These are phyloP conservation scores for Campylomormyrus numenius DNA, from an alignment of 2,113 vertebrate genomes.

Conservation along the genomic window DNA sequence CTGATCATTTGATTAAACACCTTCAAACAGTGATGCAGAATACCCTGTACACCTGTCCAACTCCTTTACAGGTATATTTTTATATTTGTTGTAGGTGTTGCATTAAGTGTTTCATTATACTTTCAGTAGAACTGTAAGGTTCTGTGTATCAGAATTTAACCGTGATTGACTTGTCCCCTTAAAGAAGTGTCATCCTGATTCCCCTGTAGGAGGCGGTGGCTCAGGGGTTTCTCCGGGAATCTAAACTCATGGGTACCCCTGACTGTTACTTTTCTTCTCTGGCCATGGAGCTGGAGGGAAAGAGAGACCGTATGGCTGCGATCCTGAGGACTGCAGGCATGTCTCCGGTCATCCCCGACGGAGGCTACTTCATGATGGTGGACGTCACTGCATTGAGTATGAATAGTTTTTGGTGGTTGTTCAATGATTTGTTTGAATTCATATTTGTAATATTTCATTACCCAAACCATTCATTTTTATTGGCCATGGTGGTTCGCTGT, in stretches of 20 bases:
- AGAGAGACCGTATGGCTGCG: conserved; percentile 75
- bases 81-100: neutral
- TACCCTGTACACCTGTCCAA: conserved; percentile 78
- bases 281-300: conserved; percentile 74
- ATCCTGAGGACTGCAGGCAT: conserved; percentile 73
- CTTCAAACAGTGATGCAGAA: conserved; percentile 94
- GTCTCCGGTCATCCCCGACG: conserved; percentile 79
- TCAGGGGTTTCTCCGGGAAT: conserved; percentile 71
- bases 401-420: neutral
- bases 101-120: neutral
- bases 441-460: neutral
- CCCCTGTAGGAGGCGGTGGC: conserved; percentile 80
- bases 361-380: conserved; percentile 90
- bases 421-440: neutral
- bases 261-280: conserved; percentile 86
- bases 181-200: neutral
- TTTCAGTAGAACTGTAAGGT: neutral
- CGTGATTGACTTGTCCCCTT: neutral
- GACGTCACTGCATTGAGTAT: conserved; percentile 78
- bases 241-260: conserved; percentile 71
- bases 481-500: neutral
- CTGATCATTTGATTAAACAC: conserved; percentile 79
- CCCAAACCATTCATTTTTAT: neutral
- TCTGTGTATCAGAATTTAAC: neutral
- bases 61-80: conserved; percentile 76